Conservation (phyloP, 2,113 vertebrate genomes). For the Petrocephalus microphthalmus region DNA sequence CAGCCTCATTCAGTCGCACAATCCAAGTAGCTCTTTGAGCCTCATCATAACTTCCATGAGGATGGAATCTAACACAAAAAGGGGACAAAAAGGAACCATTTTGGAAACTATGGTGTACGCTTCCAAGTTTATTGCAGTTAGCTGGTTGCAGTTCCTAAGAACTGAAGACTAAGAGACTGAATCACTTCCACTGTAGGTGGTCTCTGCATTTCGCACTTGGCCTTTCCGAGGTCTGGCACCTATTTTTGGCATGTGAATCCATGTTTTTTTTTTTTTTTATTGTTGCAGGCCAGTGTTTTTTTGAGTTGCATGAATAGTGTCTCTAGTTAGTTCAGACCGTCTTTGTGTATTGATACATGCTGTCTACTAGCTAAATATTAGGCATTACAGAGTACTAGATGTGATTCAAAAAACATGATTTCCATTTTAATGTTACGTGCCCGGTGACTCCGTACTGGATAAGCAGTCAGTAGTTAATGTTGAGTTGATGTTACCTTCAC, state of each 20-base stretch:
- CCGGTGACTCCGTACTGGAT: not conserved
- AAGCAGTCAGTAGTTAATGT: not conserved
- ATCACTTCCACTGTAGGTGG: constrained; percentile 48
- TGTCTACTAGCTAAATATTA: not conserved
- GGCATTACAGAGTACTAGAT: not conserved
- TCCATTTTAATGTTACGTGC: not conserved
- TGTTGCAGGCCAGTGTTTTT: constrained; percentile 43
- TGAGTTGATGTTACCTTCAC: not conserved
- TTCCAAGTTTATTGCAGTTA: not conserved
- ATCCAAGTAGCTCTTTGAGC: not conserved
- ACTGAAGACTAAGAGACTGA: constrained; percentile 31
- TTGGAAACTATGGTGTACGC: not conserved
- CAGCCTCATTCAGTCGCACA: not conserved
- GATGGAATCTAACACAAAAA: constrained; percentile 10
- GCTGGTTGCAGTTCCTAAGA: not conserved
- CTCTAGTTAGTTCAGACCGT: constrained; percentile 33
- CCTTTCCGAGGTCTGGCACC: constrained; percentile 47
- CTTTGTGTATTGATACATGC: not conserved
- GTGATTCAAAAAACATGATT: too few relatives aligned
- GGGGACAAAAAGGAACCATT: not conserved
- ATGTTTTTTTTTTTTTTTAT: constrained; percentile 42
- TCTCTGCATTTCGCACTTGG: constrained; percentile 37
- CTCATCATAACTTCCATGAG: not conserved
- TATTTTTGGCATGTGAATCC: constrained; percentile 44
- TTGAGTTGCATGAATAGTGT: constrained; percentile 43